Percentiles rank a stretch among this genome's conserved stretches.
phyloP scores from a whole-genome alignment of 1,140 invertebrate genomes.

The Heliconius nattereri region DNA sequence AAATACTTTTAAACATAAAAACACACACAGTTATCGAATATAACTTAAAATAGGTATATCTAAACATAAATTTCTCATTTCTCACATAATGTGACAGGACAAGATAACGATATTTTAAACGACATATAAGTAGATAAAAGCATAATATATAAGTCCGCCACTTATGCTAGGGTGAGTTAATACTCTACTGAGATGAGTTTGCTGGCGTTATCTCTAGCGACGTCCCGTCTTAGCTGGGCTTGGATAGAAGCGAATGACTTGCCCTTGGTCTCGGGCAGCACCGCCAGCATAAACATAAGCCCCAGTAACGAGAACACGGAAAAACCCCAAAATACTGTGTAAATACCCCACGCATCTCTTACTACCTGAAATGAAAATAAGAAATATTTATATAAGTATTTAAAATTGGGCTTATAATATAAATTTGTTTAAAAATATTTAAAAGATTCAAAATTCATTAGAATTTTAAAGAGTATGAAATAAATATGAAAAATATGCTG shows the following conservation, averaged over 20 bases:
- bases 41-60: conserved; percentile 8
- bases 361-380: conserved; percentile 76
- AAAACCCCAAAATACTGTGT: conserved; percentile 89
- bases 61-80: conserved; percentile 8
- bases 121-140: neutral
- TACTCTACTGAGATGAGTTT: conserved; percentile 76
- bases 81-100: neutral
- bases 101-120: neutral
- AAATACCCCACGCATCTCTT: conserved; percentile 82
- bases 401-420: no score
- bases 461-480: no score
- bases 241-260: conserved; percentile 84
- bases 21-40: conserved; percentile 12
- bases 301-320: conserved; percentile 84
- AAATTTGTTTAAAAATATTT: no score
- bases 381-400: conserved; percentile 6
- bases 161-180: conserved; percentile 47
- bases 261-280: conserved; percentile 91
- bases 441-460: no score
- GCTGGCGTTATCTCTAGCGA: conserved; percentile 70
- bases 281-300: conserved; percentile 83
- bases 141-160: conserved; percentile 19
- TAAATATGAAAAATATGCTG: no score
- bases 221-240: conserved; percentile 66
- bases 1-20: neutral